phyloP scores from a whole-genome alignment of 2,888 invertebrate species.

The Luperina nickerlii region DNA sequence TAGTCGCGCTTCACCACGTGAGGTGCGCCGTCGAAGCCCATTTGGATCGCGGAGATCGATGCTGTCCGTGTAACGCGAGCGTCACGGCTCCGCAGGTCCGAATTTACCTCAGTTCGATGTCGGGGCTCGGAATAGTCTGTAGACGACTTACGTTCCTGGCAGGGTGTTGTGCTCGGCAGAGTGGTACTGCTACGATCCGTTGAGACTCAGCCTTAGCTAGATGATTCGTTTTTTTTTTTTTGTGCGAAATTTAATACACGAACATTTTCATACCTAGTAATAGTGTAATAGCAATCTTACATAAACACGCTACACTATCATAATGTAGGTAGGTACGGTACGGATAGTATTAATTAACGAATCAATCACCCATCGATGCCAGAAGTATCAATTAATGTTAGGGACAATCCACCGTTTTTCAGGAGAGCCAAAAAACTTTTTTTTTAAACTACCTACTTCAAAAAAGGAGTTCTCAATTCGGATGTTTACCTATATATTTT shows the following conservation, averaged over 20 bases:
- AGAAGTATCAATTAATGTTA: no score
- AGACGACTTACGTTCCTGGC: constrained; percentile 91
- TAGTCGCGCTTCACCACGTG: constrained; percentile 75
- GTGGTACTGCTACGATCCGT: constrained; percentile 88
- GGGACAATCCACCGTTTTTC: no score
- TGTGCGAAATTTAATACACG: constrained; percentile 32
- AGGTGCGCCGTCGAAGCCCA: constrained; percentile 81
- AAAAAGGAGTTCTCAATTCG: no score
- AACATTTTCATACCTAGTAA: background rate
- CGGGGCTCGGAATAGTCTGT: constrained; percentile 91
- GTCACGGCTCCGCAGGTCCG: constrained; percentile 67
- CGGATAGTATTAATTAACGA: no score
- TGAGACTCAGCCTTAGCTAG: constrained; percentile 90
- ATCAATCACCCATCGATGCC: no score
- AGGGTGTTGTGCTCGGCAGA: constrained; percentile 81
- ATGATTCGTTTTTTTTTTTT: constrained; percentile 48
- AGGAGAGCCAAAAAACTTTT: no score
- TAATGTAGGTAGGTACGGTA: no score
- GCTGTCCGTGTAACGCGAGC: constrained; percentile 69
- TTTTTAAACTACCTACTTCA: no score
- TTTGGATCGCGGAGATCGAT: constrained; percentile 73
- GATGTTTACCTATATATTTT: no score
- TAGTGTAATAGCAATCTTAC: no score
- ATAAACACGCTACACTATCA: no score
- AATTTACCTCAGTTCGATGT: constrained; percentile 83